phyloP scores from a whole-genome alignment of 2,113 vertebrate genomes.

The Sphaerodactylus townsendi region DNA sequence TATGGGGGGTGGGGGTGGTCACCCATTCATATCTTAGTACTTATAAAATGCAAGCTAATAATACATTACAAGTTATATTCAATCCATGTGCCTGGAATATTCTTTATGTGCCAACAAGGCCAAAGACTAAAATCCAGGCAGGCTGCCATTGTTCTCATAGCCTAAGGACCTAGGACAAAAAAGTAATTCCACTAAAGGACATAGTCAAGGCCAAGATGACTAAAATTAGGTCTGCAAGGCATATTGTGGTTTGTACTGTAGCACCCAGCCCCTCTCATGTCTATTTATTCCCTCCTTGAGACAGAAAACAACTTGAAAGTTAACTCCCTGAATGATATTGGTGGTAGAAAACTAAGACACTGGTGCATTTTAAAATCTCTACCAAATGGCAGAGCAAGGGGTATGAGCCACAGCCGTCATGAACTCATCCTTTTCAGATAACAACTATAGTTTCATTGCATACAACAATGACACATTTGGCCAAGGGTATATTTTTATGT shows the following conservation, averaged over 20 bases:
- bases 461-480: background rate
- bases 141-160: conserved; percentile 38
- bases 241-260: background rate
- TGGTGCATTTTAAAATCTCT: conserved; percentile 38
- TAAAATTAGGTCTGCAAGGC: conserved; percentile 36
- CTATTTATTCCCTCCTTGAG: background rate
- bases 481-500: background rate
- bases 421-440: background rate
- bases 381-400: background rate
- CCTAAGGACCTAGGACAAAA: conserved; percentile 32
- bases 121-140: conserved; percentile 50
- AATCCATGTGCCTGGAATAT: background rate
- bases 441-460: background rate
- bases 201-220: conserved; percentile 30
- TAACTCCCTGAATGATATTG: conserved; percentile 12
- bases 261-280: background rate
- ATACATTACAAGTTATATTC: background rate
- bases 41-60: background rate
- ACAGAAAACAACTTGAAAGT: conserved; percentile 8
- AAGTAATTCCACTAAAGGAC: conserved; percentile 41
- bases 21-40: background rate
- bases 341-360: background rate
- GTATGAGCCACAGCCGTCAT: background rate
- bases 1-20: background rate
- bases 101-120: conserved; percentile 22